phyloP scores from a whole-genome alignment of 2,888 invertebrate genomes.

The Hydraecia micacea region DNA sequence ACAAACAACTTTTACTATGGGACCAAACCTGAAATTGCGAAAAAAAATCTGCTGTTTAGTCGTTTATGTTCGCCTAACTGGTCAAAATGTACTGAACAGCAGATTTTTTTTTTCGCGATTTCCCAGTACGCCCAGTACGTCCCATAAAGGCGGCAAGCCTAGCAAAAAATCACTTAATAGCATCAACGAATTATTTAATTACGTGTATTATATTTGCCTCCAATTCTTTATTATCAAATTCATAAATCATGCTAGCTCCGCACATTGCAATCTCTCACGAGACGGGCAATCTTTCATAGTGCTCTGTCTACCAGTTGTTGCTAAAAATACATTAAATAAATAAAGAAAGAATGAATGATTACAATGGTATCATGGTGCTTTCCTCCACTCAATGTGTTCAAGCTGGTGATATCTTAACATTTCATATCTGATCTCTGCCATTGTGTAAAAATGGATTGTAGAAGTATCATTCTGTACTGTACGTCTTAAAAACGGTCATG shows the following conservation, averaged over 20 bases:
- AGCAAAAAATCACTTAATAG: too few species aligned
- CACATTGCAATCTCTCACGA: constrained; percentile 1
- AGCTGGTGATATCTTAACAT: constrained; percentile 64
- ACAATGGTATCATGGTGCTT: constrained; percentile 57
- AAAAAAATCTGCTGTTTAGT: too few species aligned
- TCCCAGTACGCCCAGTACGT: too few species aligned
- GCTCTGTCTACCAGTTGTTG: constrained; percentile 20
- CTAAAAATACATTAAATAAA: constrained; percentile 52
- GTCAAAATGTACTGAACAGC: too few species aligned
- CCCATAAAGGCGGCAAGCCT: too few species aligned
- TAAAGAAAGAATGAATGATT: constrained; percentile 44
- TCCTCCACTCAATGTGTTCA: constrained; percentile 61
- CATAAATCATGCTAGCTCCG: not conserved
- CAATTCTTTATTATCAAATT: constrained; percentile 11
- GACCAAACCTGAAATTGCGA: too few species aligned
- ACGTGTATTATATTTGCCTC: not conserved
- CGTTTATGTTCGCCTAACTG: too few species aligned
- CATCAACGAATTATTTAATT: too few species aligned
- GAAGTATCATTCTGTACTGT: constrained; percentile 22
- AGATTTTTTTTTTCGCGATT: too few species aligned
- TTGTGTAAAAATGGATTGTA: not conserved
- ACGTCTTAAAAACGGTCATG: not conserved
- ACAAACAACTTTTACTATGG: too few species aligned
- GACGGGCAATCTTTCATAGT: constrained; percentile 44
- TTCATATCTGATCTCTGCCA: constrained; percentile 71